A percentile compares a stretch with the other conserved stretches of the same genome.
Conservation (phyloP, 2,113 vertebrate genomes). For the Polypterus bichir region DNA sequence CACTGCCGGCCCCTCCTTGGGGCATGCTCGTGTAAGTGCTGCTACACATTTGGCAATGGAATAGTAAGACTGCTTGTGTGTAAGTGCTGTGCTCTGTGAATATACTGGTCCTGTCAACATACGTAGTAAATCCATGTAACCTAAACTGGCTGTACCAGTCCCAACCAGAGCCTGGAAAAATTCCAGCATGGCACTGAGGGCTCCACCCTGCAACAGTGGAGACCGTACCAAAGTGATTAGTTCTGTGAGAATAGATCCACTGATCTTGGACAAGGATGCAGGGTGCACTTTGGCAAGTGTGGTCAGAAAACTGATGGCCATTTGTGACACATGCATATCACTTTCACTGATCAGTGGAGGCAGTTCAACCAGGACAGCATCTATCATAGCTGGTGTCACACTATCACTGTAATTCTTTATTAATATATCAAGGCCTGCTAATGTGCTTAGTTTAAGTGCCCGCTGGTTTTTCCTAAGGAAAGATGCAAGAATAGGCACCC, state of each 20-base stretch:
- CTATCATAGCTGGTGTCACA: slow-evolving; percentile 90
- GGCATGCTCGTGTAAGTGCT: slow-evolving; percentile 87
- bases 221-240: slow-evolving; percentile 87
- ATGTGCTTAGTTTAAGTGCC: slow-evolving; percentile 87
- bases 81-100: slow-evolving; percentile 80
- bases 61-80: slow-evolving; percentile 97
- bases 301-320: slow-evolving; percentile 95
- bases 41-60: slow-evolving; percentile 97
- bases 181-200: slow-evolving; percentile 92
- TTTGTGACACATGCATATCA: slow-evolving; percentile 97
- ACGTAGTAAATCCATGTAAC: slow-evolving; percentile 93
- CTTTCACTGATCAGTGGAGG: slow-evolving; percentile 94
- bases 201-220: slow-evolving; percentile 88
- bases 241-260: slow-evolving; percentile 84
- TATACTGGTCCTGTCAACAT: slow-evolving; percentile 95
- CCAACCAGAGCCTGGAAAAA: slow-evolving; percentile 93
- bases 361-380: slow-evolving; percentile 90
- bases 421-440: slow-evolving; percentile 85
- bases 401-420: slow-evolving; percentile 92
- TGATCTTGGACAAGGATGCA: slow-evolving; percentile 87
- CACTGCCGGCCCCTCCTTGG: slow-evolving; percentile 86
- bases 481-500: slow-evolving; percentile 92
- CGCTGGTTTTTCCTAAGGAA: slow-evolving; percentile 95
- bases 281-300: slow-evolving; percentile 91
- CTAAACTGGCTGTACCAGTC: slow-evolving; percentile 77